Base-by-base conservation (phyloP, 2,888 invertebrate genomes). In the Stenodera caucasica region DNA sequence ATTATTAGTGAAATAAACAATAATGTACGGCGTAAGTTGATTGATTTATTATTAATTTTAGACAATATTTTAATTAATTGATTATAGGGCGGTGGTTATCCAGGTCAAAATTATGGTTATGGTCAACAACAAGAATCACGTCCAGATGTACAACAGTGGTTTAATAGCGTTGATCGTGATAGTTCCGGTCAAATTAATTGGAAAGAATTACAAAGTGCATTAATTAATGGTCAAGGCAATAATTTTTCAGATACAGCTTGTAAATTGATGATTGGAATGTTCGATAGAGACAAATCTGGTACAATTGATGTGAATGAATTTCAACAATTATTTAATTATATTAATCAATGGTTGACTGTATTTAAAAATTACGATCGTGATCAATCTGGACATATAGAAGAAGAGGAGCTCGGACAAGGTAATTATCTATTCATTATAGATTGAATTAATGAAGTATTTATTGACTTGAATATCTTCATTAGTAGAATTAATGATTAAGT, bases 211-310 rank as follows among this genome's bases (percentile, higher is more conserved):
- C 89, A 90, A 78, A 82, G 87, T 7, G 95, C 94, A 0, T 81
- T 96, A 40, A 88, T 92, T 18, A 95, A 94, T 81, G 93, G 90
- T 18, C 91, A 94, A 79, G 94, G 94, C 12, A 85, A 91, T 70
- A 85, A 88, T 63, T 93, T 93, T 78, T 92, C 93, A 3, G 90
- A 92, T 70, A 87, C 86, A 61, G 90, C 94, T 8, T 95, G 94
- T 77, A 87, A 87, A 70, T 82, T 95, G 29, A 94, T 96, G 94
- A 93, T 96, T 70, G 89, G 91, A 57, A 92, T 96, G 92, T 96
- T 96, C 80, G 94, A 95, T 76, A 87, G 87, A 70, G 92, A 94
- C 74, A 88, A 88, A 63, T 88, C 86, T 67, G 94, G 94, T n/a
- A 89, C 90, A 23, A 94, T 96, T 68, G 91, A 92, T 76, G 71